Evolutionary conservation across 2,888 invertebrate genomes (phyloP).

Genomic region (Sceliomorpha sp.): DNA sequence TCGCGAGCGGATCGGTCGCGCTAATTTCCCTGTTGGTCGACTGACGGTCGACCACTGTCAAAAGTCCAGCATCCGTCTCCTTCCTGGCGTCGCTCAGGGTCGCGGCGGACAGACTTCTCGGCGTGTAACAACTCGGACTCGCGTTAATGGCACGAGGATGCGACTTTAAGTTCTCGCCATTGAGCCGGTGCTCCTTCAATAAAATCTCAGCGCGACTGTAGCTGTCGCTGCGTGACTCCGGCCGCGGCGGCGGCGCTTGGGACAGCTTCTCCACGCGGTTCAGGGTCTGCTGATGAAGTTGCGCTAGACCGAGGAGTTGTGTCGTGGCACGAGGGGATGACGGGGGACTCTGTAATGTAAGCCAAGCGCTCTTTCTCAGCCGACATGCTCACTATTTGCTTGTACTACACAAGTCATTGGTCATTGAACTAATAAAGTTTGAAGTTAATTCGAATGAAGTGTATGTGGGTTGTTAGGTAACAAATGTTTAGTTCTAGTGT

Average conservation of each 20-base stretch:
- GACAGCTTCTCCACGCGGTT: constrained; percentile 35
- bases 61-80: constrained; percentile 67
- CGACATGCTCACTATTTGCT: constrained; percentile 42
- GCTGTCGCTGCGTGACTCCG: constrained; percentile 75
- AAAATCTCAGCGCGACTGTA: constrained; percentile 72
- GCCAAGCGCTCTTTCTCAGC: constrained; percentile 69
- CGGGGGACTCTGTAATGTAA: constrained; percentile 78
- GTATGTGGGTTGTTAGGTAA: too few species aligned
- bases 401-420: not conserved
- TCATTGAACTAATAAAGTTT: not conserved
- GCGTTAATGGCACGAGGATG: constrained; percentile 29
- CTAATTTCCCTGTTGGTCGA: constrained; percentile 26
- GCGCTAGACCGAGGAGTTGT: constrained; percentile 68
- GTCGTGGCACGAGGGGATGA: constrained; percentile 71
- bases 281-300: constrained; percentile 58
- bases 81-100: constrained; percentile 37
- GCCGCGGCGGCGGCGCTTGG: constrained; percentile 67
- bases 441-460: too few species aligned
- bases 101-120: constrained; percentile 1
- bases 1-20: constrained; percentile 71
- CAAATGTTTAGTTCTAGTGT: too few species aligned
- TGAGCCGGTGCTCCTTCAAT: constrained; percentile 66
- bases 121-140: not conserved
- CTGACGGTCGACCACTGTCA: constrained; percentile 64
- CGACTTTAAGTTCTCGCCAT: constrained; percentile 34